Conservation (phyloP, 2,113 vertebrate species). For the Epinephelus lanceolatus region DNA sequence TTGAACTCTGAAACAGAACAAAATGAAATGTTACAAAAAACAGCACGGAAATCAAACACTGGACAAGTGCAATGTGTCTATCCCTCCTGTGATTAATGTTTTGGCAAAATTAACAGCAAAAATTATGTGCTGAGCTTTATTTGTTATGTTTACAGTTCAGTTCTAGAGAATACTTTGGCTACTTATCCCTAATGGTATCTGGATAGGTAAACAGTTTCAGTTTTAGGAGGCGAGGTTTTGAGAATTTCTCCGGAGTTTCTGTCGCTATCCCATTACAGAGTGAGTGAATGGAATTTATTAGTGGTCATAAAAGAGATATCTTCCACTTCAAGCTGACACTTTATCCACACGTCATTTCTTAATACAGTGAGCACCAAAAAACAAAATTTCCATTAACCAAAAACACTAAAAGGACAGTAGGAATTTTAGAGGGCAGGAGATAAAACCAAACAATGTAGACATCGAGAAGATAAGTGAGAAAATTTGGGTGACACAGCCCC, state of each 20-base stretch:
- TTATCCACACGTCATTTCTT: neutral
- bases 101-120: neutral
- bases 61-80: neutral
- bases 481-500: neutral
- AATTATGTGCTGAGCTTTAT: neutral
- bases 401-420: neutral
- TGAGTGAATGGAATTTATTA: neutral
- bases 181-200: neutral
- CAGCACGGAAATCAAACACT: neutral
- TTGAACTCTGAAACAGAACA: slow-evolving; percentile 77
- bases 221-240: neutral
- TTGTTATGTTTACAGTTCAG: neutral
- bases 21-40: slow-evolving; percentile 1
- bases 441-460: neutral
- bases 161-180: neutral
- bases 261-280: neutral
- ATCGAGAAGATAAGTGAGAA: neutral
- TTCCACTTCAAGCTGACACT: slow-evolving; percentile 2
- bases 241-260: slow-evolving; percentile 26
- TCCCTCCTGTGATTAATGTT: neutral
- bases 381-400: neutral
- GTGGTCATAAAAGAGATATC: neutral
- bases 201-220: neutral
- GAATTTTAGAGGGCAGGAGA: neutral
- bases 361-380: neutral